These are phyloP conservation scores for Myotis davidii DNA, from an alignment of 2,113 vertebrate genomes.

Conservation along the genomic window DNA sequence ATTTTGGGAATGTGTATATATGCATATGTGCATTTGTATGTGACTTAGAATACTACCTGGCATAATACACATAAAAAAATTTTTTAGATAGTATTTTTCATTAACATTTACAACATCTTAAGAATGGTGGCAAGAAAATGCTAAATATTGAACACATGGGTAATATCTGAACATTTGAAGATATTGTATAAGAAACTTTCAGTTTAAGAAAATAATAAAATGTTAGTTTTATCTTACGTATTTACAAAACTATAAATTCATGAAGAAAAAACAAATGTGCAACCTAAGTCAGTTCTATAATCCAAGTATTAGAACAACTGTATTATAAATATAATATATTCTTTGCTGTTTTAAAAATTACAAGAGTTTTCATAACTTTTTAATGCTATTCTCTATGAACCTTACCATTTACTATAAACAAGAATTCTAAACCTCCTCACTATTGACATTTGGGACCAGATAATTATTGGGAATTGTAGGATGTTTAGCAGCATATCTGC, in stretches of 20 bases:
- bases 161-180: constrained; percentile 10
- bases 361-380: not conserved
- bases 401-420: not conserved
- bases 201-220: constrained; percentile 7
- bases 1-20: not conserved
- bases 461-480: not conserved
- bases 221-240: not conserved
- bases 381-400: not conserved
- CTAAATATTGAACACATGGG: not conserved
- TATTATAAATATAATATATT: not conserved
- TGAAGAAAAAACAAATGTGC: not conserved
- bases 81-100: not conserved
- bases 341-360: not conserved
- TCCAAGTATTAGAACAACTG: not conserved
- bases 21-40: not conserved
- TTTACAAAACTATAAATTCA: constrained; percentile 3
- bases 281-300: not conserved
- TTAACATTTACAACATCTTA: not conserved
- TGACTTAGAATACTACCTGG: not conserved
- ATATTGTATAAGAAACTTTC: not conserved
- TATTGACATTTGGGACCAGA: not conserved
- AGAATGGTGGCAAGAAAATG: not conserved
- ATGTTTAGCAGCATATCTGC: not conserved
- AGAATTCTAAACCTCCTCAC: not conserved
- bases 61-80: constrained; percentile 8